Percentiles rank a stretch among this genome's conserved stretches.
Conservation (phyloP, 2,113 vertebrate species). For the Gymnocephalus cernua region DNA sequence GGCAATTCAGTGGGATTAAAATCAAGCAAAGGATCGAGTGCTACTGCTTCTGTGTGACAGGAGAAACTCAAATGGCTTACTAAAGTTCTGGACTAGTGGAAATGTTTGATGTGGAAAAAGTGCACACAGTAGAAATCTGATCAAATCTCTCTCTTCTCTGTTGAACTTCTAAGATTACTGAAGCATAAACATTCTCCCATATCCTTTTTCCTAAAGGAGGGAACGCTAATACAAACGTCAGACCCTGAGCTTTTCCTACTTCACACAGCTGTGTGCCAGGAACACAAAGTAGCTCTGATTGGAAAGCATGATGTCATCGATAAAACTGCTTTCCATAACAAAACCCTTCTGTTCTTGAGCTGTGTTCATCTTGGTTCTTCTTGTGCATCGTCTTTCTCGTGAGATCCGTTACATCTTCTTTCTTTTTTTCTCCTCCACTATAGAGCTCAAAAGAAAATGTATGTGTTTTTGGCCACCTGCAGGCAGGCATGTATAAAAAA, state of each 20-base stretch:
- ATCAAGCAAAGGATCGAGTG: slow-evolving; percentile 18
- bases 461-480: slow-evolving; percentile 14
- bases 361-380: slow-evolving; percentile 6
- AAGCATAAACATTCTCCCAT: not conserved
- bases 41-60: slow-evolving; percentile 18
- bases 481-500: not conserved
- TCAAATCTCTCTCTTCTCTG: slow-evolving; percentile 15
- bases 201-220: slow-evolving; percentile 6
- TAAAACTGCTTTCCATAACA: slow-evolving; percentile 1
- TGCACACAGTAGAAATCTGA: not conserved
- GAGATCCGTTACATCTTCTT: not conserved
- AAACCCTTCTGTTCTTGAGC: slow-evolving; percentile 20
- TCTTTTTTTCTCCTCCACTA: not conserved
- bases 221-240: not conserved
- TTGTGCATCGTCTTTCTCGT: not conserved
- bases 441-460: not conserved
- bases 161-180: slow-evolving; percentile 8
- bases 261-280: slow-evolving; percentile 6
- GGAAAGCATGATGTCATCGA: slow-evolving; percentile 35
- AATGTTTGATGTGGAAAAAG: slow-evolving; percentile 52
- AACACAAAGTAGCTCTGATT: slow-evolving; percentile 33
- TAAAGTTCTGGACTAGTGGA: slow-evolving; percentile 23
- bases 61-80: slow-evolving; percentile 1
- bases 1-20: slow-evolving; percentile 32
- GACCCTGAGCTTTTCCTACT: slow-evolving; percentile 4